Conservation (phyloP, 2,113 vertebrate genomes). For the Elaphurus davidianus region DNA sequence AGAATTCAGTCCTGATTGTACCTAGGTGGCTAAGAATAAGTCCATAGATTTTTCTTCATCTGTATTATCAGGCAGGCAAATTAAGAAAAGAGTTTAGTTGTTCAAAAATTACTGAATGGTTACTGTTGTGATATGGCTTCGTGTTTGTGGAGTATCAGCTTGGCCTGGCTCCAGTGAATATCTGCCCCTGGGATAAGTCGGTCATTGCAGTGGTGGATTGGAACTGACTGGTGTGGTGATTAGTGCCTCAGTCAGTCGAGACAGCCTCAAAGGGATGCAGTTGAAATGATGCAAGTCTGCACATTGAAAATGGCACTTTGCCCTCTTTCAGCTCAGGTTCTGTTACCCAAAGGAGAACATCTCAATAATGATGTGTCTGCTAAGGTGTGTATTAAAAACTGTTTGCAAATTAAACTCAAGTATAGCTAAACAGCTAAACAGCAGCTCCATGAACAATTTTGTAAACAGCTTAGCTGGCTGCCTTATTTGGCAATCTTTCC, state of each 20-base stretch:
- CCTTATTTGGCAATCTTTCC: not conserved
- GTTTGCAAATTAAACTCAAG: not conserved
- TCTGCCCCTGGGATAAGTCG: not conserved
- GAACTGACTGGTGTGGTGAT: not conserved
- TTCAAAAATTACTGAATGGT: not conserved
- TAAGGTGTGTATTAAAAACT: not conserved
- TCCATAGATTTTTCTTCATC: not conserved
- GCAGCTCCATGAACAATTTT: not conserved
- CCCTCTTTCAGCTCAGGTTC: not conserved
- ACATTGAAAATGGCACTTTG: not conserved
- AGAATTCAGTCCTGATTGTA: not conserved
- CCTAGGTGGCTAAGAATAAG: not conserved
- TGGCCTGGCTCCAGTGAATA: not conserved
- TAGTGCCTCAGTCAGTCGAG: not conserved
- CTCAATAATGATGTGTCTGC: not conserved
- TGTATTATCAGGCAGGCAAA: not conserved
- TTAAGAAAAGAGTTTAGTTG: not conserved
- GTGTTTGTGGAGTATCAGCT: not conserved
- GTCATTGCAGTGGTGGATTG: not conserved
- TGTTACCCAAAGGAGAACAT: not conserved
- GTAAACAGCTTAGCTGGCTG: not conserved
- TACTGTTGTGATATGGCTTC: too few species aligned
- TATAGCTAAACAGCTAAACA: not conserved
- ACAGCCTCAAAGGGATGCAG: not conserved
- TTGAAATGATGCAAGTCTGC: not conserved